phyloP scores from a whole-genome alignment of 1,140 invertebrate genomes.

The Drosophila murphyi region DNA sequence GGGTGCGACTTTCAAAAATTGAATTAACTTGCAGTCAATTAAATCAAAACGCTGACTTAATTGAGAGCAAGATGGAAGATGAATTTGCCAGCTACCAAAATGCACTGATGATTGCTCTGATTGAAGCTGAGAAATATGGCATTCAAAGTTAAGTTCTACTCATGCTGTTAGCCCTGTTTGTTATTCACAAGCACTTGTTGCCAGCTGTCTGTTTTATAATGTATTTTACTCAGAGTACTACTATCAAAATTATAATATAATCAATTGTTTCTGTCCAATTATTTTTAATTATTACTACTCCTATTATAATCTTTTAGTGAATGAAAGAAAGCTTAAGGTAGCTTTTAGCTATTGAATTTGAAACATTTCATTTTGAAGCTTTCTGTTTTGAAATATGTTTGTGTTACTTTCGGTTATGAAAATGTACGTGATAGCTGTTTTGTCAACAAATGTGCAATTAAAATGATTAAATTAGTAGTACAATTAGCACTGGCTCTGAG shows the following conservation, averaged over 20 bases:
- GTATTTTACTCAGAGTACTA: no score
- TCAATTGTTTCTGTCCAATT: no score
- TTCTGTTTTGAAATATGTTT: background rate
- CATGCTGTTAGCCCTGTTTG: no score
- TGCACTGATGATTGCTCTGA: conserved; percentile 4
- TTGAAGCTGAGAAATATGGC: background rate
- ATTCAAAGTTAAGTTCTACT: background rate
- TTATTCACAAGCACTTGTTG: no score
- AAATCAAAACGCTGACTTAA: conserved; percentile 53
- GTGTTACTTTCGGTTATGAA: background rate
- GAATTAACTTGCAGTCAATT: conserved; percentile 56
- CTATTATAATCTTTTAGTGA: no score
- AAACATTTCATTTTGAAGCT: background rate
- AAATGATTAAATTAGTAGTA: conserved; percentile 32
- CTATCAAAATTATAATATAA: no score
- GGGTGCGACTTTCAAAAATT: conserved; percentile 43
- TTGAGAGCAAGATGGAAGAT: conserved; percentile 49
- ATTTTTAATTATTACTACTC: no score
- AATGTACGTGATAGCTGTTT: background rate
- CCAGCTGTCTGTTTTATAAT: no score
- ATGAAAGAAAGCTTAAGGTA: no score
- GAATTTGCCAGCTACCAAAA: background rate
- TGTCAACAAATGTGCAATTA: conserved; percentile 38
- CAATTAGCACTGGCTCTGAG: conserved; percentile 33
- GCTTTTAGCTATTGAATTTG: no score